These are phyloP conservation scores for Redunca redunca DNA, from an alignment of 2,113 vertebrate genomes.

Conservation along the genomic window DNA sequence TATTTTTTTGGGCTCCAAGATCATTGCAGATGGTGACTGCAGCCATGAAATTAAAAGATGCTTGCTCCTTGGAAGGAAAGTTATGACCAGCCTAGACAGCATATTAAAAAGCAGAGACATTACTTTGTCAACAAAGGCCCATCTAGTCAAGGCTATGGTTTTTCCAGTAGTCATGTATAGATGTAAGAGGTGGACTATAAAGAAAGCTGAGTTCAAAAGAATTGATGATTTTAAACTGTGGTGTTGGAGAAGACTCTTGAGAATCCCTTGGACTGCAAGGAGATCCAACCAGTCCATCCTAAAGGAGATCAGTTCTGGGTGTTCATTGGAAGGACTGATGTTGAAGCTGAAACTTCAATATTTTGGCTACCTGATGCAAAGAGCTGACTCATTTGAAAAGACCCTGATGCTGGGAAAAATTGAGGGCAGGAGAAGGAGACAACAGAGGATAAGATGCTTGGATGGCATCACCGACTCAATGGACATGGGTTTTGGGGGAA, in stretches of 20 bases:
- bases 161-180: not conserved
- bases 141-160: not conserved
- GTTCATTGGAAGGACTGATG: not conserved
- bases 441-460: not conserved
- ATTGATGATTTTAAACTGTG: not conserved
- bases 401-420: not conserved
- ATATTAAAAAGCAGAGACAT: not conserved
- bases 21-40: not conserved
- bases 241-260: not conserved
- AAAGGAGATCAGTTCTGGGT: not conserved
- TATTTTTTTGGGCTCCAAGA: accelerated
- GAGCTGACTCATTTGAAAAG: not conserved
- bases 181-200: not conserved
- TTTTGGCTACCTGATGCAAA: not conserved
- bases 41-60: not conserved
- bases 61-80: not conserved
- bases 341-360: not conserved
- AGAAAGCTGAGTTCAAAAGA: not conserved
- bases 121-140: not conserved
- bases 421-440: not conserved
- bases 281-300: not conserved
- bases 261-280: not conserved
- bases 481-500: not conserved
- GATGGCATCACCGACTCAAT: not conserved
- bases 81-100: not conserved